These are phyloP conservation scores for Eremobia ochroleuca DNA, from an alignment of 2,888 invertebrate species.

Conservation along the genomic window DNA sequence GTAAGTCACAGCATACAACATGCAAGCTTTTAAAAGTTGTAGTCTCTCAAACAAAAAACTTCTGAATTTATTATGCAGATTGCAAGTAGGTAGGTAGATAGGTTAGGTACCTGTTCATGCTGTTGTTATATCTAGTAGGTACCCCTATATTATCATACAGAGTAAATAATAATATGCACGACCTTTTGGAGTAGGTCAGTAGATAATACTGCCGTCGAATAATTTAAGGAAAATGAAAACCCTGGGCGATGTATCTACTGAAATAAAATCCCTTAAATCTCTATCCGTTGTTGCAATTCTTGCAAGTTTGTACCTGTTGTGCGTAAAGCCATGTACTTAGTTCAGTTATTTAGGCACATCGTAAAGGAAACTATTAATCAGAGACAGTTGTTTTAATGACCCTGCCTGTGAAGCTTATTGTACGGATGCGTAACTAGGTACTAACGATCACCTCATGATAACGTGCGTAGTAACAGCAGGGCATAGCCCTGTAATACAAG, in stretches of 20 bases:
- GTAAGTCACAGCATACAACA: not conserved
- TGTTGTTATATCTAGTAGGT: not conserved
- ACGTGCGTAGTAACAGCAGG: constrained; percentile 1
- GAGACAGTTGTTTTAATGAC: constrained; percentile 41
- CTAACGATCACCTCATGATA: constrained; percentile 21
- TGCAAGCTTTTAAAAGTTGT: not conserved
- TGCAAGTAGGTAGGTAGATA: not conserved
- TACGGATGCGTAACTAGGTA: constrained; percentile 29
- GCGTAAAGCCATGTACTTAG: not conserved
- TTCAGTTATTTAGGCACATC: not conserved
- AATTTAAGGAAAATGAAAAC: not conserved
- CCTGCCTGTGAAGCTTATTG: constrained; percentile 21
- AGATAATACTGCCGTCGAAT: not conserved
- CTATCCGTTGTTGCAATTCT: not conserved
- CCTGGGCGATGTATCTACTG: too few species aligned
- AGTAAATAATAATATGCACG: not conserved
- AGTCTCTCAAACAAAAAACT: not conserved
- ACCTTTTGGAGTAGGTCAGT: not conserved
- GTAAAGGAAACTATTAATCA: constrained; percentile 46
- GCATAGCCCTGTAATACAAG: not conserved
- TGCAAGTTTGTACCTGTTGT: not conserved
- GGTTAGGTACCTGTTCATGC: not conserved
- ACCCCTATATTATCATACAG: not conserved
- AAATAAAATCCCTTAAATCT: not conserved
- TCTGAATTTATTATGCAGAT: not conserved